These are phyloP conservation scores for Thumatha senex DNA, from an alignment of 2,888 invertebrate species.

Conservation along the genomic window DNA sequence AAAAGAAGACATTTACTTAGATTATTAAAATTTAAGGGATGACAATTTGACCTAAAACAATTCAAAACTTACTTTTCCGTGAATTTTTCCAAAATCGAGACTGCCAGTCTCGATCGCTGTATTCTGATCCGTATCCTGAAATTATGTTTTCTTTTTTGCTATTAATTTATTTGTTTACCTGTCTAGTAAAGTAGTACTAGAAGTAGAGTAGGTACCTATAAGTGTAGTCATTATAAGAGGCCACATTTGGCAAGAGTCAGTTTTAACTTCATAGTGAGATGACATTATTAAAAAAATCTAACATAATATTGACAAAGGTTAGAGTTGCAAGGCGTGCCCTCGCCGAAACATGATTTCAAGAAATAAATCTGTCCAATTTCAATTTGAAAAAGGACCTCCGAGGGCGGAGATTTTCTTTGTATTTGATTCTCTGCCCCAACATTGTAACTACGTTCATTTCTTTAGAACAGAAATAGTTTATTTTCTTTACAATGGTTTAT, in stretches of 20 bases:
- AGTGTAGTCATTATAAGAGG: not conserved
- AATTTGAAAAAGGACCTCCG: too few relatives aligned
- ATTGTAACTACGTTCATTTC: too few relatives aligned
- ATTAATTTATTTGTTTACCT: constrained; percentile 8
- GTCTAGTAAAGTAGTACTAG: not conserved
- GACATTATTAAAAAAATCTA: not conserved
- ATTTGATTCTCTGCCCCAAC: too few relatives aligned
- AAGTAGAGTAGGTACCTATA: not conserved
- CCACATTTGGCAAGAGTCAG: too few relatives aligned
- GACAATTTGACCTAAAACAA: not conserved
- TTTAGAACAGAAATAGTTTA: too few relatives aligned
- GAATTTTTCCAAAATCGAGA: constrained; percentile 85
- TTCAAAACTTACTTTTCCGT: constrained; percentile 60
- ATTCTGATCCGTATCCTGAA: constrained; percentile 89
- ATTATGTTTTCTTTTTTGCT: constrained; percentile 30
- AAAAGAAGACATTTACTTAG: not conserved
- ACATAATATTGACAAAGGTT: too few relatives aligned
- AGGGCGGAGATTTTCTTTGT: too few relatives aligned
- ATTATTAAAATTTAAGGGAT: not conserved
- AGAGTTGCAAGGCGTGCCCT: too few relatives aligned
- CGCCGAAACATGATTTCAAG: too few relatives aligned
- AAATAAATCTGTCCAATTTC: too few relatives aligned
- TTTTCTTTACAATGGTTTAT: too few relatives aligned
- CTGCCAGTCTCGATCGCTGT: constrained; percentile 88
- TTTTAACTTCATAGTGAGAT: too few relatives aligned